Evolutionary conservation across 2,888 invertebrate genomes (phyloP), one percentile per base, ranked within the genome.

Genomic region (Nezara viridula): DNA sequence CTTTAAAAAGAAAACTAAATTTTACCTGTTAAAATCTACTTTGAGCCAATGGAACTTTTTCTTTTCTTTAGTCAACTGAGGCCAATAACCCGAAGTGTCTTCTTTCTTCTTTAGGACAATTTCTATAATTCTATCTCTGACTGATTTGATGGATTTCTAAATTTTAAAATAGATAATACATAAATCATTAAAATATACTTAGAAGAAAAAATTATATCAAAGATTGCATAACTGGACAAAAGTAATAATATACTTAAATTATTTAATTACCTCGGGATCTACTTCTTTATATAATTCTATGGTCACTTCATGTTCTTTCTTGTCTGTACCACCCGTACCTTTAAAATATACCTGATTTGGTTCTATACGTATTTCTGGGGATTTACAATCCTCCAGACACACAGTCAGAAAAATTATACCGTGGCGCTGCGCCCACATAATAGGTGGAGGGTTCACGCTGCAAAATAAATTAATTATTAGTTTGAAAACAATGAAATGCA

Each of bases 11-110:
- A n/a, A n/a, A n/a, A n/a, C n/a, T n/a, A n/a, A n/a, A n/a, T n/a
- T n/a, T 81, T 98, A 99, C 94, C 98, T 98, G 93, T 98, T 97
- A 93, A 99, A 99, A 93, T 99, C 99, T 92, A 98, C 96, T 94
- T 98, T 99, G 92, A 99, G 94, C 96, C 98, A 99, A 93, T 98
- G 98, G 92, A 96, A 96, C 94, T 98, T 98, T 93, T 96, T 96
- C 92, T 96, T 96, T 92, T 97, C 97, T 93, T 96, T 97, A 89
- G 97, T 96, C 91, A 98, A 94, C 91, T 96, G 94, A 89, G 98
- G 96, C 98, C 98, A 99, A 93, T 95, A 98, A 1, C 97, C 95
- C 90, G 96, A 96, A 86, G 94, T 94, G 91, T 94, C 94, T 93
- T 95, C 93, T 93, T 95, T 94, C 93, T 93, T 93, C 92, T 93